Percentiles rank a stretch among this genome's conserved stretches.
Conservation (phyloP, 2,888 invertebrate species). For the Caenorhabditis virilis region DNA sequence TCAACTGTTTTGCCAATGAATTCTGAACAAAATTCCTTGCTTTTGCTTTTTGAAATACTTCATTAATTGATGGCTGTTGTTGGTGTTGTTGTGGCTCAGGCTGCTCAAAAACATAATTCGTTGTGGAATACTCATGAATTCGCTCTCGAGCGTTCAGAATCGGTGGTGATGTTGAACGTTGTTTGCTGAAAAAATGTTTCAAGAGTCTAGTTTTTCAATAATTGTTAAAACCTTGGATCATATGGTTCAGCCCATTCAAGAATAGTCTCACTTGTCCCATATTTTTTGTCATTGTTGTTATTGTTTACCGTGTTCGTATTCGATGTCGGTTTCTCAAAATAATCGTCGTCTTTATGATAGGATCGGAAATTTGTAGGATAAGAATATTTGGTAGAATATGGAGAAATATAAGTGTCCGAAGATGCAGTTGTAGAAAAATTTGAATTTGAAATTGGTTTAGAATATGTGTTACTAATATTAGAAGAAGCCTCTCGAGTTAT, state of each 20-base stretch:
- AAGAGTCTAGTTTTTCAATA: background rate
- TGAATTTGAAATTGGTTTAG: slow-evolving; percentile 12
- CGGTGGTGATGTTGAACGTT: slow-evolving; percentile 6
- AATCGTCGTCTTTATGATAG: slow-evolving; percentile 40
- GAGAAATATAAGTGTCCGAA: slow-evolving; percentile 19
- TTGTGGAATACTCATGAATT: slow-evolving; percentile 48
- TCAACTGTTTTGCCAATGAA: slow-evolving; percentile 38
- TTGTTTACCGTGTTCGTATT: slow-evolving; percentile 15
- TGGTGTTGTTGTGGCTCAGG: slow-evolving; percentile 22
- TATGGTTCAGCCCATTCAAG: slow-evolving; percentile 42
- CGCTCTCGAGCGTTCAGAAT: slow-evolving; percentile 41
- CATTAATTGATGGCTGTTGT: slow-evolving; percentile 5
- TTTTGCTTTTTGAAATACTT: slow-evolving; percentile 9
- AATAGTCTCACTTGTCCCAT: slow-evolving; percentile 29
- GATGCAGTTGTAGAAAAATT: slow-evolving; percentile 18
- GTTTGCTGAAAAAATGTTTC: background rate
- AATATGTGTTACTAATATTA: slow-evolving; percentile 16
- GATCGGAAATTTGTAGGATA: slow-evolving; percentile 38
- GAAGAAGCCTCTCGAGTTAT: slow-evolving; percentile 25
- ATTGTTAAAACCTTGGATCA: slow-evolving; percentile 26
- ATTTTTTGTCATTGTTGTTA: slow-evolving; percentile 30
- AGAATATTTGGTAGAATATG: slow-evolving; percentile 34
- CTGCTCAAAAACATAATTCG: slow-evolving; percentile 34
- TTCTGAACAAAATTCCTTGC: slow-evolving; percentile 27
- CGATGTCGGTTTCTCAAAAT: slow-evolving; percentile 18